A percentile compares a stretch with the other conserved stretches of the same genome.
Conservation (phyloP, 2,113 vertebrate species). For the Atherinomorus stipes region DNA sequence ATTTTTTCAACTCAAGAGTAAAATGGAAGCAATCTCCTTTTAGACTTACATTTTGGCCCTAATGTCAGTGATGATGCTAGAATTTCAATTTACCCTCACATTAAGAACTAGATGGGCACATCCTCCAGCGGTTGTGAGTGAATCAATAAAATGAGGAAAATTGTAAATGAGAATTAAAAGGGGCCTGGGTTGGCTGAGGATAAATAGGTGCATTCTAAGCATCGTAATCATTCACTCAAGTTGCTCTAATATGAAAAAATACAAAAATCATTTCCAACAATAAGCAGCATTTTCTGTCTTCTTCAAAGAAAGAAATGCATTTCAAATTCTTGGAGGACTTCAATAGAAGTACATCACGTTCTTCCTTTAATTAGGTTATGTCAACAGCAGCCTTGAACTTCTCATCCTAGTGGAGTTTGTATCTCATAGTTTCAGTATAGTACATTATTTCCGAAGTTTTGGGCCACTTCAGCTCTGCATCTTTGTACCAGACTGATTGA, state of each 20-base stretch:
- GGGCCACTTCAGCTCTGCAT: constrained; percentile 24
- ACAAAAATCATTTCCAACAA: neutral
- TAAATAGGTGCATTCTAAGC: neutral
- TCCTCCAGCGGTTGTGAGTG: neutral
- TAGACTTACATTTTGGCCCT: too few relatives aligned
- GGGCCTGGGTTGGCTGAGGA: neutral
- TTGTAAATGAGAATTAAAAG: neutral
- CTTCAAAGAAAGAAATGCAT: constrained; percentile 2
- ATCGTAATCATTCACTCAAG: neutral
- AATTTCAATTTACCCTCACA: neutral
- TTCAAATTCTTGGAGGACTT: constrained; percentile 2
- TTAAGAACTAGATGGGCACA: neutral
- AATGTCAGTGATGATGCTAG: too few relatives aligned
- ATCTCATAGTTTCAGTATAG: constrained; percentile 20
- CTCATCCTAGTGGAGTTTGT: neutral
- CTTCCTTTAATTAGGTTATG: constrained; percentile 21
- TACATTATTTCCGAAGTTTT: constrained; percentile 46
- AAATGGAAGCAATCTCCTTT: too few relatives aligned
- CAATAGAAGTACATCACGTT: constrained; percentile 6
- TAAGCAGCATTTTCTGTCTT: neutral
- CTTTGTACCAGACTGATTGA: constrained; percentile 54
- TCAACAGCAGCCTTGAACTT: constrained; percentile 24
- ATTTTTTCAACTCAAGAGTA: too few relatives aligned
- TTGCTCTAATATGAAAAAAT: neutral
- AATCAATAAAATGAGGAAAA: neutral